Conservation (phyloP, 2,888 invertebrate species). For the Thymelicus sylvestris region DNA sequence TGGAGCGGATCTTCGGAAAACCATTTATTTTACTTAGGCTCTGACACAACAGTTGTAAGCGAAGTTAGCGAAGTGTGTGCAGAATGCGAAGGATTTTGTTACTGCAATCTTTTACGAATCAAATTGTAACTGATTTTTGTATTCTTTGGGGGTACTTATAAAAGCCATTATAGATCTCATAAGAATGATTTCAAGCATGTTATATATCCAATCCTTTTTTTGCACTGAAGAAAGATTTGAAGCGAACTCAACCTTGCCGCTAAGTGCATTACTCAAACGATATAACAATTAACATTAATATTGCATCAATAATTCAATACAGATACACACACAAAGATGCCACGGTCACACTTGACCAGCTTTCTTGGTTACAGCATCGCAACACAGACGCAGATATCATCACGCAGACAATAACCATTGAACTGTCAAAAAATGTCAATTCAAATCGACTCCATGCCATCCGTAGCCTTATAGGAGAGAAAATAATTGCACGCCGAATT, state of each 20-base stretch:
- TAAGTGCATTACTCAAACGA: no score
- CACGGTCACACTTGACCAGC: slow-evolving; percentile 18
- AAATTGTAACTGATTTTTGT: no score
- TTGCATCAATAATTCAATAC: no score
- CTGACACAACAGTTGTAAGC: slow-evolving; percentile 6
- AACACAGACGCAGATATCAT: slow-evolving; percentile 33
- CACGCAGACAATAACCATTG: slow-evolving; percentile 28
- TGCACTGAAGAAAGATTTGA: no score
- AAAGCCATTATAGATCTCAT: no score
- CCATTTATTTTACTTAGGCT: slow-evolving; percentile 32
- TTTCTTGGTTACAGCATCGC: slow-evolving; percentile 16
- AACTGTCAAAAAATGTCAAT: slow-evolving; percentile 36
- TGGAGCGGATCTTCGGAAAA: slow-evolving; percentile 32
- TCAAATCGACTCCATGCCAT: slow-evolving; percentile 31
- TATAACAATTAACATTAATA: no score
- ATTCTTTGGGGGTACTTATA: no score
- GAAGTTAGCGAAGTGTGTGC: not conserved
- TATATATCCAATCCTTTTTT: no score
- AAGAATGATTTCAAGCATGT: no score
- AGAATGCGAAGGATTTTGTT: no score
- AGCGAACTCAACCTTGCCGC: no score
- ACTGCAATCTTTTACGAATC: no score
- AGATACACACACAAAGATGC: not conserved
- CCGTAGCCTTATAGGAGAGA: slow-evolving; percentile 25
- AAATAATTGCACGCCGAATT: slow-evolving; percentile 35